A percentile compares a stretch with the other conserved stretches of the same genome.
These are phyloP conservation scores for Casuarius casuarius DNA, from an alignment of 2,113 vertebrate species.

Conservation along the genomic window DNA sequence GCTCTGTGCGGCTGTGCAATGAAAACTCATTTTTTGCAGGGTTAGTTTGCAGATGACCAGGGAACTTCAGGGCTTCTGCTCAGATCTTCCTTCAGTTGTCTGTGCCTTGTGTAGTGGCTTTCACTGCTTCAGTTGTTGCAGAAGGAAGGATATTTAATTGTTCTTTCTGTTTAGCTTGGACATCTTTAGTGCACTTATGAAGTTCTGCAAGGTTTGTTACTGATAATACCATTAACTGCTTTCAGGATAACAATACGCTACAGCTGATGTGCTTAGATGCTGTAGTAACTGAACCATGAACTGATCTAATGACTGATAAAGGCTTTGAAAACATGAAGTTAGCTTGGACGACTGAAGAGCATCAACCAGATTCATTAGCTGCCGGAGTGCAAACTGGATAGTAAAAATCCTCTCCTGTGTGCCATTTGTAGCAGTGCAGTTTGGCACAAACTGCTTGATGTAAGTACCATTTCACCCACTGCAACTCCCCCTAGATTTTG, in stretches of 20 bases:
- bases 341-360: not conserved
- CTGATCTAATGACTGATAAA: accelerated
- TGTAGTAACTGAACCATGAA: not conserved
- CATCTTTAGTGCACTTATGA: not conserved
- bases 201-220: not conserved
- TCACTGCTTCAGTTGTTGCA: not conserved
- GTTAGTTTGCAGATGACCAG: not conserved
- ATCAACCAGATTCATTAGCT: not conserved
- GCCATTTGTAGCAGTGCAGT: not conserved
- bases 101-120: not conserved
- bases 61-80: not conserved
- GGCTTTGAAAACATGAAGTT: not conserved
- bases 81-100: accelerated
- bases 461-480: not conserved
- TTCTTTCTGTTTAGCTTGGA: not conserved
- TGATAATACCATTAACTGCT: not conserved
- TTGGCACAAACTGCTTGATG: not conserved
- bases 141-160: not conserved
- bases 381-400: too few species aligned
- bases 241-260: not conserved
- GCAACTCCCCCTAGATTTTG: not conserved
- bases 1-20: not conserved
- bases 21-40: not conserved
- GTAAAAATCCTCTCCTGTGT: not conserved
- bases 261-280: not conserved